These are phyloP conservation scores for Drosophila punjabiensis DNA, from an alignment of 1,140 invertebrate genomes.

Conservation along the genomic window DNA sequence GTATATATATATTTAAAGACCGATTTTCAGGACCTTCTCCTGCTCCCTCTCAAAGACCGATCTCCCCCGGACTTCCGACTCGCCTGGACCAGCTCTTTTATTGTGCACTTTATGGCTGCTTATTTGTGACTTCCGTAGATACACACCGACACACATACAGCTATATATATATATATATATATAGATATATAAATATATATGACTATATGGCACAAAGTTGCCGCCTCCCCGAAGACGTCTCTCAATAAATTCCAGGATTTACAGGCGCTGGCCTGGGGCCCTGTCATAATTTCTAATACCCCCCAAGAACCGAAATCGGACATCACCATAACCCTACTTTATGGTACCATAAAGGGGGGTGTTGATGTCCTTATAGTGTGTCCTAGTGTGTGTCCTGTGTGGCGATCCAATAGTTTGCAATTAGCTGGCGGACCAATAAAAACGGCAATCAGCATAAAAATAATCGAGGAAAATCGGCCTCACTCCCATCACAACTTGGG, in stretches of 20 bases:
- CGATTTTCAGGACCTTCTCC: neutral
- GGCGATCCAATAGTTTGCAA: constrained; percentile 76
- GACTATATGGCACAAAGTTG: constrained; percentile 3
- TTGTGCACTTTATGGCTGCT: constrained; percentile 59
- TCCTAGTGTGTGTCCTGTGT: neutral
- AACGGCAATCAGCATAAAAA: constrained; percentile 74
- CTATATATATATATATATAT: neutral
- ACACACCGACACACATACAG: neutral
- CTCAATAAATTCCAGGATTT: constrained; percentile 76
- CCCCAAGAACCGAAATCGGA: constrained; percentile 19
- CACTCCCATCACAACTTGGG: neutral
- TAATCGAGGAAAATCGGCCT: constrained; percentile 65
- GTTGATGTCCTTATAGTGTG: neutral
- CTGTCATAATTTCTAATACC: constrained; percentile 81
- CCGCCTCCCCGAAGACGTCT: neutral
- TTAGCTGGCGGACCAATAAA: constrained; percentile 63
- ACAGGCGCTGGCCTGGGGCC: constrained; percentile 32
- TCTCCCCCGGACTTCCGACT: neutral
- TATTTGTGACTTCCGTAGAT: constrained; percentile 46
- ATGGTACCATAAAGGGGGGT: constrained; percentile 64
- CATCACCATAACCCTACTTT: constrained; percentile 70
- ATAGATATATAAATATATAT: neutral
- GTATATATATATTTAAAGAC: neutral
- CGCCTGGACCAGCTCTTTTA: neutral
- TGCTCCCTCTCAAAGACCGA: neutral